Evolutionary conservation across 2,888 invertebrate genomes (phyloP), one percentile per base, ranked within the genome.

Genomic region (Gymnocheta viridis): DNA sequence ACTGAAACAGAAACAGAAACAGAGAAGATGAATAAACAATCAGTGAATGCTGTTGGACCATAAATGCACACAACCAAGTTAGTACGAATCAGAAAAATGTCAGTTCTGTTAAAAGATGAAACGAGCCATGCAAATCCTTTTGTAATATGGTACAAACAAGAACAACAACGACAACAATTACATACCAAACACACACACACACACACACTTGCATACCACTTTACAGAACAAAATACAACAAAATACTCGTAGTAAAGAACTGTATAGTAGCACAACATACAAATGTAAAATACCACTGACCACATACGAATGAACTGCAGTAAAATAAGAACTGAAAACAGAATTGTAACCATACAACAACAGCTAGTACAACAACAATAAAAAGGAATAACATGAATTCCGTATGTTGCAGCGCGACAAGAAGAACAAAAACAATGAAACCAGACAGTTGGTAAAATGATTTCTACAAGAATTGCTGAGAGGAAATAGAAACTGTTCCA

Each of bases 111-210:
- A 82, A 80, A 82, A 76, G 80, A 85, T 82, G 73, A 84, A 85
- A 81, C 85, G 85, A 85, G 78, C 84, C 86, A 85, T 87, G 86
- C 86, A 86, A 87, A 86, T 86, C 85, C 85, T 82, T 85, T 86
- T 86, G 83, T 85, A 82, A 85, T 82, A 76, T 79, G 79, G 58
- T n/a, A 60, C 67, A 83, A 85, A 85, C 69, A 82, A 64, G 29
- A 83, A 70, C 41, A 66, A 35, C 51, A 66, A 24, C 73, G 77
- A 49, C 35, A 49, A 67, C 64, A 27, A 32, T 51, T n/a, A 35
- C 24, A 47, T 32, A 19, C 29, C 27, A 49, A 62, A 12, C 35
- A 72, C 27, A 29, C 19, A 6, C 14, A 32, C 47, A 17, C 6
- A 27, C 22, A 27, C 56, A 58, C 32, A 74, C 27, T 44, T 49